These are phyloP conservation scores for Amblyopsis rosae DNA, from an alignment of 2,113 vertebrate species.

Conservation along the genomic window DNA sequence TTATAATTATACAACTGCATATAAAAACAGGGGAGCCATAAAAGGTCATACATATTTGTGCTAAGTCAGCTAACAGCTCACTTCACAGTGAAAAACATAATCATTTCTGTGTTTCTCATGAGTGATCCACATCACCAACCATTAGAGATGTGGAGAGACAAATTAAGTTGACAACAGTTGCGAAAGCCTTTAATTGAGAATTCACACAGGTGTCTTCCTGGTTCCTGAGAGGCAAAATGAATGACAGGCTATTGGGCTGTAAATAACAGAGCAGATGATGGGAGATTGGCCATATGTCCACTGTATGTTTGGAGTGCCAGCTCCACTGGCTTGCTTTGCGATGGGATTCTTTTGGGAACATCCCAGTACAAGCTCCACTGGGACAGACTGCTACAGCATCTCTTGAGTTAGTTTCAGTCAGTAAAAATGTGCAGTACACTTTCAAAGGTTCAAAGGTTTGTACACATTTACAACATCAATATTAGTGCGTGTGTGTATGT, in stretches of 20 bases:
- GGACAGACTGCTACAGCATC: constrained; percentile 49
- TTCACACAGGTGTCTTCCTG: constrained; percentile 78
- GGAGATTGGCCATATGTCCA: constrained; percentile 75
- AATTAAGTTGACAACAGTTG: constrained; percentile 57
- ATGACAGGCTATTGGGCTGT: constrained; percentile 72
- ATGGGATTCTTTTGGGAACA: constrained; percentile 61
- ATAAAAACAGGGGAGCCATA: no score
- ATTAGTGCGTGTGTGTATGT: constrained; percentile 9
- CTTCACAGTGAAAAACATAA: constrained; percentile 25
- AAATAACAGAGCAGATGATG: constrained; percentile 73
- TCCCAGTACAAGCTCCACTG: constrained; percentile 68
- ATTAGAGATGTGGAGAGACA: constrained; percentile 44
- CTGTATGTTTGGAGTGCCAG: constrained; percentile 58
- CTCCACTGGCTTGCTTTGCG: constrained; percentile 57
- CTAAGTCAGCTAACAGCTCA: constrained; percentile 4
- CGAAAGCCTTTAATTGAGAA: constrained; percentile 67
- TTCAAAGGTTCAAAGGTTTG: constrained; percentile 28
- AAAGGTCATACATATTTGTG: no score
- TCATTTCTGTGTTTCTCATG: constrained; percentile 29
- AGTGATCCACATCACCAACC: constrained; percentile 37
- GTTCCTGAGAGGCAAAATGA: constrained; percentile 64
- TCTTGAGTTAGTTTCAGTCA: constrained; percentile 38
- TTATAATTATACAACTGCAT: no score
- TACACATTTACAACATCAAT: constrained; percentile 32
- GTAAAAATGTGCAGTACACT: constrained; percentile 32